phyloP scores from a whole-genome alignment of 2,113 vertebrate genomes.

The Epinephelus lanceolatus region DNA sequence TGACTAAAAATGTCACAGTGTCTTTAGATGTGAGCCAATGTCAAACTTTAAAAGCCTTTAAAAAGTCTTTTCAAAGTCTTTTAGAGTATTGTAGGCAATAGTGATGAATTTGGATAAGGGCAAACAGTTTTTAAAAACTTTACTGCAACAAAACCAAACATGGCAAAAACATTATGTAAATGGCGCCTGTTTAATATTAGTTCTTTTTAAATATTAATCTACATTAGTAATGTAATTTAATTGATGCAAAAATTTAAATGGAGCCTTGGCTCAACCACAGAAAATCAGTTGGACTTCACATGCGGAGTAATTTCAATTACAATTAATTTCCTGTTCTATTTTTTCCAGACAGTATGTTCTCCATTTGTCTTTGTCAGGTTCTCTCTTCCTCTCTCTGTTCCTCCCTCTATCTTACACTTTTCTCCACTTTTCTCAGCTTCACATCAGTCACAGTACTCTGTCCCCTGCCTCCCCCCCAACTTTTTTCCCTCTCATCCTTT shows the following conservation, averaged over 20 bases:
- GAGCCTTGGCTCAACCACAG: neutral
- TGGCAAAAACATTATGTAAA: neutral
- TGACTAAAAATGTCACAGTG: too few relatives aligned
- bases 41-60: too few relatives aligned
- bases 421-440: conserved; percentile 37
- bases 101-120: neutral
- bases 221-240: conserved; percentile 10
- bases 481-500: conserved; percentile 40
- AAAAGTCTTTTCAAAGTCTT: too few relatives aligned
- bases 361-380: conserved; percentile 40
- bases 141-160: neutral
- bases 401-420: conserved; percentile 7
- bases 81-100: neutral
- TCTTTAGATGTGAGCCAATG: too few relatives aligned
- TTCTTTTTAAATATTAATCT: neutral
- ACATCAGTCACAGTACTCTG: conserved; percentile 35
- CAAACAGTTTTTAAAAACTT: neutral
- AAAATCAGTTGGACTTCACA: conserved; percentile 21
- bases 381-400: conserved; percentile 24
- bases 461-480: neutral
- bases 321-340: conserved; percentile 30
- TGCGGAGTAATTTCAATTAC: conserved; percentile 6
- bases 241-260: conserved; percentile 24
- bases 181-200: neutral
- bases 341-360: conserved; percentile 17